Evolutionary conservation across 2,113 vertebrate genomes (phyloP), one percentile per base, ranked within the genome.

Genomic region (Platanista minor): DNA sequence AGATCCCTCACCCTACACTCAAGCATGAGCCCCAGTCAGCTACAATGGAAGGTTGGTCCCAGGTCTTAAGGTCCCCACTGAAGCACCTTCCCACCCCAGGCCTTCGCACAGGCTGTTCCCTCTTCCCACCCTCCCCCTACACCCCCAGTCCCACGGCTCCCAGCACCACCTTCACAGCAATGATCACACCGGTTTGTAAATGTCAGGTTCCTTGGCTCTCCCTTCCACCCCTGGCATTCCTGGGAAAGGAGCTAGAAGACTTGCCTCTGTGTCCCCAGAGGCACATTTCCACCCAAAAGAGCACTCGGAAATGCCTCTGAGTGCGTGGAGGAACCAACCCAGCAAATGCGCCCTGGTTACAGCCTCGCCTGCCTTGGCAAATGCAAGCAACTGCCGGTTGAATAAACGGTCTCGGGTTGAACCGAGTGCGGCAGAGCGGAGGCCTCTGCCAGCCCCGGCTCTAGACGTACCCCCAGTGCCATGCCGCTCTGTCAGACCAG

Each of bases 41-140:
- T 89, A 49, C 27, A 74, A 8, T 2, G 31, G 31, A 89, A 95
- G 91, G 36, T 89, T 74, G 81, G 13, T 75, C 49, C 54, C 64
- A 39, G 78, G 49, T 89, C 67, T 86, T n/a, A 1, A 0, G 52
- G 36, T 33, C 27, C 9, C 64, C 36, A 62, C 78, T n/a, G n/a
- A 46, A 96, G 57, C 33, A 75, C 49, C 18, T 88, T 90, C 80
- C 80, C 69, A 80, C 36, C 57, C 43, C 46, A 69, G 41, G 39
- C n/a, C 89, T 62, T 66, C 3, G 13, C 49, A 17, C 12, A 33
- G 62, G 14, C 29, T 7, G 27, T 10, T 52, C 4, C 27, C 62
- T 71, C 46, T 71, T 36, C 36, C 33, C 17, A 39, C 18, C 6
- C 0, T 1, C 14, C 21, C 8, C 15, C n/a, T 21, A 10, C 29